A percentile compares a stretch with the other conserved stretches of the same genome.
These are phyloP conservation scores for Dipodomys merriami DNA, from an alignment of 2,113 vertebrate species.

Conservation along the genomic window DNA sequence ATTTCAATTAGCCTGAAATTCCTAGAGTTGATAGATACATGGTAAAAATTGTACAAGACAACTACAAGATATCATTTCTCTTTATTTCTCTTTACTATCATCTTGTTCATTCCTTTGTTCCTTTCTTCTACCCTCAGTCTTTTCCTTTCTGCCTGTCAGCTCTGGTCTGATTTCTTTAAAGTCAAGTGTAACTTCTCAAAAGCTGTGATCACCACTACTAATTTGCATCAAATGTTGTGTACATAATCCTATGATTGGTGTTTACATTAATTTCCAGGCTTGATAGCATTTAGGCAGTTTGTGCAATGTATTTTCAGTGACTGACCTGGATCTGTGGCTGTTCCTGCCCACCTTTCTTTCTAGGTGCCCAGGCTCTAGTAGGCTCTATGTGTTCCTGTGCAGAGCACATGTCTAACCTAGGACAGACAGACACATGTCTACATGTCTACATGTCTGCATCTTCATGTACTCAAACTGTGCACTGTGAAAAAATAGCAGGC, in stretches of 20 bases:
- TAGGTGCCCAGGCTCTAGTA: neutral
- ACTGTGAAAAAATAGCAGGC: neutral
- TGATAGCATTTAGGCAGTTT: neutral
- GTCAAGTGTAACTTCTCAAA: neutral
- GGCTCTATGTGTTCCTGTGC: neutral
- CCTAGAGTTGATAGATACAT: neutral
- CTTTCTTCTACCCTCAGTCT: neutral
- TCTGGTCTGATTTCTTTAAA: neutral
- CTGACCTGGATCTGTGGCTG: neutral
- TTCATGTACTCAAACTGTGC: neutral
- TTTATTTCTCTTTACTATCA: neutral
- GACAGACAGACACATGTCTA: neutral
- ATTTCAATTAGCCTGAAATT: neutral
- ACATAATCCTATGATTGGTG: slow-evolving; percentile 41
- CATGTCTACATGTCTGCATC: no score
- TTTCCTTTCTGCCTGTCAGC: neutral
- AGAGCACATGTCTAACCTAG: neutral
- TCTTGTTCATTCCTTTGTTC: neutral
- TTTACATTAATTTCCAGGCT: slow-evolving; percentile 36
- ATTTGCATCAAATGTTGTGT: neutral
- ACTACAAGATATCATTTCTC: neutral
- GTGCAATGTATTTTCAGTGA: neutral
- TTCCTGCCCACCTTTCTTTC: neutral
- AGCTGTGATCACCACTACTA: neutral
- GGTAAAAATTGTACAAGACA: neutral